These are phyloP conservation scores for Sapayoa aenigma DNA, from an alignment of 2,113 vertebrate genomes.

Conservation along the genomic window DNA sequence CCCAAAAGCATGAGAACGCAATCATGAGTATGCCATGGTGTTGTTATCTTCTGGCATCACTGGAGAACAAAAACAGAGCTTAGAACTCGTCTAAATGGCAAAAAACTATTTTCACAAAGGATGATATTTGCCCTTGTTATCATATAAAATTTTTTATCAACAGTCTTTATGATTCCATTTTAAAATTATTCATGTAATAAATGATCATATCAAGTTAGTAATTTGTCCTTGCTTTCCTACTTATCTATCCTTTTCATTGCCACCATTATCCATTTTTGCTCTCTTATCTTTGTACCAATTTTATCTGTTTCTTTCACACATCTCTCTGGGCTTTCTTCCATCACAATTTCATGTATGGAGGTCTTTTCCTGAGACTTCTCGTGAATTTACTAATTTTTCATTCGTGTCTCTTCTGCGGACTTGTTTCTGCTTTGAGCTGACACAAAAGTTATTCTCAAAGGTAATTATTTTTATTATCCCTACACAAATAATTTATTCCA, in stretches of 20 bases:
- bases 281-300: background rate
- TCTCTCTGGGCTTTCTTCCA: background rate
- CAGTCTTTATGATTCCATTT: background rate
- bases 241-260: background rate
- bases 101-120: background rate
- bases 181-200: background rate
- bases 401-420: background rate
- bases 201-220: background rate
- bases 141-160: background rate
- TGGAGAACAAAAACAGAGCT: background rate
- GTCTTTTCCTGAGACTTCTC: background rate
- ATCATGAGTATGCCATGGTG: background rate
- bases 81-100: background rate
- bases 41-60: background rate
- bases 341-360: background rate
- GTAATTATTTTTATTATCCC: background rate
- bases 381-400: background rate
- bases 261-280: background rate
- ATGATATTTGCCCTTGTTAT: background rate
- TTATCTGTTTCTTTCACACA: background rate
- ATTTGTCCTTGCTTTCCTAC: background rate
- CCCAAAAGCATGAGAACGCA: background rate
- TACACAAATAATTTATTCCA: background rate
- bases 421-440: background rate
- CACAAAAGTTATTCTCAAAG: background rate